A percentile compares a stretch with the other conserved stretches of the same genome.
phyloP scores from a whole-genome alignment of 2,888 invertebrate species.

The Pycnomerus fuliginosus region DNA sequence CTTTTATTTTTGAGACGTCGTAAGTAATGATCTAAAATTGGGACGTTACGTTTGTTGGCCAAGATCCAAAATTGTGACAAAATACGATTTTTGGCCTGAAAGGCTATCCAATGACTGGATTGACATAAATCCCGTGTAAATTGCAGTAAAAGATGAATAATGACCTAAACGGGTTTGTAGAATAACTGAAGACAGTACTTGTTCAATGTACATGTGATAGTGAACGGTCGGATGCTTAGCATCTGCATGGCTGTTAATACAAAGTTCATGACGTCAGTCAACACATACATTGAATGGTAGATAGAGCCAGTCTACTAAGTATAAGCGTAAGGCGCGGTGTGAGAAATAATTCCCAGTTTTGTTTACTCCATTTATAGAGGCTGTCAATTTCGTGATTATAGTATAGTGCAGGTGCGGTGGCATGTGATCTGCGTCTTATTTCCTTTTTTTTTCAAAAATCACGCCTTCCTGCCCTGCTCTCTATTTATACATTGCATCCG shows the following conservation, averaged over 20 bases:
- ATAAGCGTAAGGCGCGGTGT: constrained; percentile 32
- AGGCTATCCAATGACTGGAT: no score
- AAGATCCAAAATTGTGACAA: no score
- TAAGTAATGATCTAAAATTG: no score
- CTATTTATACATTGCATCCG: no score
- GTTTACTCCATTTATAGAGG: constrained; percentile 12
- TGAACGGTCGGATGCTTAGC: constrained; percentile 18
- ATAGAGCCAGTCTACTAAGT: constrained; percentile 33
- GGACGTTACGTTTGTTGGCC: no score
- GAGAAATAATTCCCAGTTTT: constrained; percentile 4
- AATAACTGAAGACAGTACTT: no score
- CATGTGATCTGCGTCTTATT: constrained; percentile 3
- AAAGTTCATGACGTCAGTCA: constrained; percentile 26
- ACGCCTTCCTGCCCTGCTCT: constrained; percentile 9
- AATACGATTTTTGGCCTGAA: no score
- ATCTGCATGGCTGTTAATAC: constrained; percentile 24
- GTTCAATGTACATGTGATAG: constrained; percentile 14
- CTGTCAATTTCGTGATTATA: constrained; percentile 2
- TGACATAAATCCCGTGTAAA: no score
- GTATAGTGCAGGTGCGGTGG: constrained; percentile 14
- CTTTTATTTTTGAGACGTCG: no score
- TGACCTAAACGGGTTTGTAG: no score
- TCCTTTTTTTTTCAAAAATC: constrained; percentile 3
- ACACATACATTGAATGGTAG: constrained; percentile 30
- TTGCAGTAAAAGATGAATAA: no score